These are phyloP conservation scores for Nipponacmea schrenckii DNA, from an alignment of 2,888 invertebrate genomes.

Conservation along the genomic window DNA sequence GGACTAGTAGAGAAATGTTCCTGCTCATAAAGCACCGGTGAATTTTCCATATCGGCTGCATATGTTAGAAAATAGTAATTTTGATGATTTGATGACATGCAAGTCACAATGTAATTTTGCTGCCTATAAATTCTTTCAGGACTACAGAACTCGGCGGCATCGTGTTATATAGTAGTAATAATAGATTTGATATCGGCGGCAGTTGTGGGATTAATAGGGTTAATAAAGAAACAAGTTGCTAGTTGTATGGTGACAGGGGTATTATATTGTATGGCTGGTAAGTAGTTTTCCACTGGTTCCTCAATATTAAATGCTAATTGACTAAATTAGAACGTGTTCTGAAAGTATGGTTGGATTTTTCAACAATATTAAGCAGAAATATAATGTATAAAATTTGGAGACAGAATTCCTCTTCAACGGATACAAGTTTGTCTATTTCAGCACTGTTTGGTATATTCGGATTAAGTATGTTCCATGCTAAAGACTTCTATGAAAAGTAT, in stretches of 20 bases:
- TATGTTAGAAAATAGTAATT: too few relatives aligned
- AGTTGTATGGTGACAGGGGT: conserved; percentile 93
- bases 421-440: conserved; percentile 68
- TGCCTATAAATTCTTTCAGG: conserved; percentile 72
- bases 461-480: conserved; percentile 91
- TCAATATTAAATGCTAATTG: too few relatives aligned
- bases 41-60: too few relatives aligned
- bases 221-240: conserved; percentile 90
- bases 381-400: too few relatives aligned
- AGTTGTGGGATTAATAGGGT: conserved; percentile 87
- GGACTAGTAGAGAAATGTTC: too few relatives aligned
- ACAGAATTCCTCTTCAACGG: too few relatives aligned
- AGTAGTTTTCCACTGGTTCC: conserved; percentile 46
- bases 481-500: conserved; percentile 71
- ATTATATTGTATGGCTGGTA: conserved; percentile 92
- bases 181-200: conserved; percentile 89
- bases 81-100: too few relatives aligned
- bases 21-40: too few relatives aligned
- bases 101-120: too few relatives aligned
- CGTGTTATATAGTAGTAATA: conserved; percentile 90
- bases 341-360: too few relatives aligned
- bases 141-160: conserved; percentile 95
- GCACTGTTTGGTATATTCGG: conserved; percentile 92
- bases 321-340: too few relatives aligned
- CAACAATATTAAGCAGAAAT: too few relatives aligned